Evolutionary conservation across 1,140 invertebrate genomes (phyloP).

Genomic region (Diachasma alloeum): DNA sequence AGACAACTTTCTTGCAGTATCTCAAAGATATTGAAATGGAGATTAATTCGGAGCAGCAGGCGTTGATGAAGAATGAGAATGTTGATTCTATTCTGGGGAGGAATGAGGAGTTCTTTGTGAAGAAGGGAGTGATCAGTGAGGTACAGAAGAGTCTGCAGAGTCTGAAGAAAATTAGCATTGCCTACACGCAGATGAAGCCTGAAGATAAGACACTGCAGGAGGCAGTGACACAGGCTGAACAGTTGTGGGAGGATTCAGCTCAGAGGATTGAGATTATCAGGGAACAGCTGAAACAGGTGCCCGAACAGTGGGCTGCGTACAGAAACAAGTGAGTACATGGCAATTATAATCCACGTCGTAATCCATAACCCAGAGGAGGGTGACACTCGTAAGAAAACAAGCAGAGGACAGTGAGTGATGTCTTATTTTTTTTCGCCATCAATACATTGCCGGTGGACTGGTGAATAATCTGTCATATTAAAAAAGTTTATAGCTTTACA

Average conservation of each 20-base stretch:
- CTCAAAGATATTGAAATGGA: slow-evolving; percentile 91
- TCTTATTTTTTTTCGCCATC: no score
- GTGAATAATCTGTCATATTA: no score
- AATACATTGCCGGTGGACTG: no score
- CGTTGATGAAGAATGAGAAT: slow-evolving; percentile 86
- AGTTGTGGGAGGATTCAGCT: slow-evolving; percentile 78
- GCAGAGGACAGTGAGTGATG: no score
- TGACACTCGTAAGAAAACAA: no score
- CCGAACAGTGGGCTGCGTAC: slow-evolving; percentile 89
- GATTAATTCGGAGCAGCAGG: slow-evolving; percentile 84
- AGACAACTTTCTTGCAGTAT: slow-evolving; percentile 84
- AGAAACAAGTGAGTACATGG: slow-evolving; percentile 72
- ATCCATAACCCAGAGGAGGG: no score
- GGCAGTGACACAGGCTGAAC: slow-evolving; percentile 73
- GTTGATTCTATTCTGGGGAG: slow-evolving; percentile 78
- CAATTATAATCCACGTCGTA: background rate
- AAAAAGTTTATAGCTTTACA: no score
- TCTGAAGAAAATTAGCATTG: slow-evolving; percentile 75
- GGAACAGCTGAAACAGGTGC: slow-evolving; percentile 84
- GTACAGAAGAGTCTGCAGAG: slow-evolving; percentile 79
- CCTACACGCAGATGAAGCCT: slow-evolving; percentile 72
- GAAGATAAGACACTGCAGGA: slow-evolving; percentile 73
- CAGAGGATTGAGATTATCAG: slow-evolving; percentile 76
- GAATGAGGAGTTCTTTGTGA: slow-evolving; percentile 80
- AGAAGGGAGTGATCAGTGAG: slow-evolving; percentile 73